Base-by-base conservation (phyloP, 2,888 invertebrate genomes). In the Alviniconcha strummeri region DNA sequence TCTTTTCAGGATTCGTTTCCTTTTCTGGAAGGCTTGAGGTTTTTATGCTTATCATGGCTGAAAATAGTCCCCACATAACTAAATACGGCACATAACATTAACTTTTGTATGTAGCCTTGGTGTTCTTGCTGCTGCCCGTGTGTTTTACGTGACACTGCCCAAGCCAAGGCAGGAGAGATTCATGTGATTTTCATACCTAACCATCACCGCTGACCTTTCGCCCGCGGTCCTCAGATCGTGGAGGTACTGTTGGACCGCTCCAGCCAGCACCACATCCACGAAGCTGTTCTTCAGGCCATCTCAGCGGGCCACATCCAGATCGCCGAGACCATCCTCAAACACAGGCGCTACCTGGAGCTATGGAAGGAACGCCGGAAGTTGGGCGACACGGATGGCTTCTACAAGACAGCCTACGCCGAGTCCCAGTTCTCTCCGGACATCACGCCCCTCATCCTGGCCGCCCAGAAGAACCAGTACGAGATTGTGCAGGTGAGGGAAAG, bases 291-390 rank as follows among this genome's bases (percentile, higher is more conserved):
- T 54, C 90, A 92, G 74, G 91, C 93, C 80, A 93, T 93, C 83
- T 92, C 91, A 84, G 90, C 92, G n/a, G 92, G 92, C 6, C 93
- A 93, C 86, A 91, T 91, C 7, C 92, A 93, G 86, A 93, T 93
- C 67, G 93, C 93, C 5, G 92, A 92, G 87, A 90, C 90, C 74
- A 93, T 93, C 82, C 89, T 93, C 74, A 92, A 93, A 83, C 92
- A 93, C 86, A 89, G 91, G 55, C 91, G 92, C 7, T 93, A 92
- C 86, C 87, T 91, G 78, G 91, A 92, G 82, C 87, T 92, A 79
- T 91, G 91, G 89, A 89, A 89, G 64, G 90, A 90, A 78, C 83
- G 89, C 7, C 87, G 89, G 79, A 91, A 90, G 78, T 86, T 91
- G 19, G 91, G 91, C 1, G 90, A 90, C 80, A 86, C 85, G 56